These are phyloP conservation scores for Lycophotia porphyrea DNA, from an alignment of 2,888 invertebrate genomes.

Conservation along the genomic window DNA sequence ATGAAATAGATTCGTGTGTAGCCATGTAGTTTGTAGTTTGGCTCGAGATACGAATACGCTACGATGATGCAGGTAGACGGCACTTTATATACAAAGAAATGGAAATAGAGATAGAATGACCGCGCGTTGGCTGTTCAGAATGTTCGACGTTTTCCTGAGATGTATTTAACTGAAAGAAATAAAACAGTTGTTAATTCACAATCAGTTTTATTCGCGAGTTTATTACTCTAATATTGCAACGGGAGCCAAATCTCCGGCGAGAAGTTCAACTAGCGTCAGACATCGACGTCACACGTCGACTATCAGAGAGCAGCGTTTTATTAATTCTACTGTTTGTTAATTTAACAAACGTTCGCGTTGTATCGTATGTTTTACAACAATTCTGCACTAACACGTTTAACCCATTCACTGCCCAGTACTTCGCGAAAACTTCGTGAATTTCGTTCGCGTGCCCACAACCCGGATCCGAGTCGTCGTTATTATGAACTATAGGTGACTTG, in stretches of 20 bases:
- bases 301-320: neutral
- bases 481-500: no score
- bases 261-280: neutral
- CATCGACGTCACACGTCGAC: constrained; percentile 23
- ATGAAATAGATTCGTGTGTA: neutral
- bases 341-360: constrained; percentile 29
- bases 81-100: neutral
- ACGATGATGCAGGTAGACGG: neutral
- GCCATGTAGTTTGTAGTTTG: neutral
- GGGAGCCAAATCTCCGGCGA: neutral
- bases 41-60: neutral
- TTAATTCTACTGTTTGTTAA: constrained; percentile 25
- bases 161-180: constrained; percentile 33
- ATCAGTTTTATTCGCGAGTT: constrained; percentile 37
- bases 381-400: constrained; percentile 21
- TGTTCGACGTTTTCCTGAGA: constrained; percentile 15
- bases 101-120: neutral
- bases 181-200: constrained; percentile 42
- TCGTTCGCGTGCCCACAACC: no score
- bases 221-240: constrained; percentile 34
- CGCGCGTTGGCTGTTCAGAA: neutral
- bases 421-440: no score
- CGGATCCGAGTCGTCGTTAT: no score
- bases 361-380: constrained; percentile 6
- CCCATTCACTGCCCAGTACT: no score